Conservation (phyloP, 2,113 vertebrate genomes). For the Miniopterus natalensis region DNA sequence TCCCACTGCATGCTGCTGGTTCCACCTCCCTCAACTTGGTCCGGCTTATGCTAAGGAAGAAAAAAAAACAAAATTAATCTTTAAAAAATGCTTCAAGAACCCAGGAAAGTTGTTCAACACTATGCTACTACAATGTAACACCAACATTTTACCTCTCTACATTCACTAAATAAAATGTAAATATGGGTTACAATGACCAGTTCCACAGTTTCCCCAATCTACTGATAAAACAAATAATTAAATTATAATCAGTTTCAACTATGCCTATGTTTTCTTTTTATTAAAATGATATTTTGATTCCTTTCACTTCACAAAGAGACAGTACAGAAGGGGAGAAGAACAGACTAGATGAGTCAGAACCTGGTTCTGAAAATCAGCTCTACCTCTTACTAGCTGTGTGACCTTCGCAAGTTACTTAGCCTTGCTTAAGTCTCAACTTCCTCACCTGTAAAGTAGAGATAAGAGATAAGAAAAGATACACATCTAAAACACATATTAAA, state of each 20-base stretch:
- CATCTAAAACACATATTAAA: not conserved
- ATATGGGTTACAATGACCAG: conserved; percentile 15
- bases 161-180: conserved; percentile 44
- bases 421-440: not conserved
- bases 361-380: not conserved
- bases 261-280: not conserved
- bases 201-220: not conserved
- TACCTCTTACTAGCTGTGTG: not conserved
- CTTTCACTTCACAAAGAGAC: not conserved
- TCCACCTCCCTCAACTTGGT: conserved; percentile 88
- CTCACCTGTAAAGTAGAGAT: not conserved
- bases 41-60: conserved; percentile 87
- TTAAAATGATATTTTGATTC: not conserved
- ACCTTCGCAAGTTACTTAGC: not conserved
- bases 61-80: conserved; percentile 30
- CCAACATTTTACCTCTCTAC: not conserved
- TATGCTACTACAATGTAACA: not conserved
- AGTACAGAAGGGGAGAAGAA: not conserved
- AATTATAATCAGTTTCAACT: not conserved
- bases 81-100: not conserved
- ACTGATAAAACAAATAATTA: not conserved
- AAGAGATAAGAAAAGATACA: not conserved
- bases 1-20: conserved; percentile 92
- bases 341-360: not conserved
- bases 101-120: not conserved